Base-by-base conservation (phyloP, 2,888 invertebrate species). In the Crepidodera aurea region DNA sequence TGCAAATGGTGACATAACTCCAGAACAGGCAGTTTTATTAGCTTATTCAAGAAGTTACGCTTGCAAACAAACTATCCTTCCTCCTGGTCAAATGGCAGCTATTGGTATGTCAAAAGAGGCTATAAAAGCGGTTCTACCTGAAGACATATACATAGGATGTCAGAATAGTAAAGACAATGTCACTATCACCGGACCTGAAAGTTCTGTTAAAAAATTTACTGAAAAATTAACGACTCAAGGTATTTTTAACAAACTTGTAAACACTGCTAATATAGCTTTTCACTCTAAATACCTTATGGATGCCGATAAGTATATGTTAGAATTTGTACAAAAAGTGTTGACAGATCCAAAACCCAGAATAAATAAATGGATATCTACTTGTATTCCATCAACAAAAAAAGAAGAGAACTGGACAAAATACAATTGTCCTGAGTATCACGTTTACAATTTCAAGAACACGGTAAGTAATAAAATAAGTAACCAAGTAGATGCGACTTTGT, bases 81-180 rank as follows among this genome's bases (percentile, higher is more conserved):
- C 18, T 13, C 56, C 60, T 6, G 69, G 69, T 6, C 48, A 56
- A 32, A 71, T 71, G 71, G 94, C 94, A 29, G 91, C 93, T 1
- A 85, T 94, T 1, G 94, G 91, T 19, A 59, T 73, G n/a, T 59
- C 67, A 1, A 40, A 25, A 12, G 65, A 68, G 54, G 69, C 68
- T 16, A 53, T 60, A 10, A 84, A 85, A 66, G 71, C 82, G 25
- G 80, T 90, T 64, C 86, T 90, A 59, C 93, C 94, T 0, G 82
- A 87, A 1, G 89, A 90, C 42, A 90, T 95, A 39, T 90, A 90
- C 71, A 88, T 93, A 1, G 93, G 95, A 0, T 96, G 95, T 75
- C 94, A 93, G 82, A 96, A 97, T 76, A 87, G 91, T 0, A 84
- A 87, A 0, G 92, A 94, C 72, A 94, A 92, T 42, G 90, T 92